phyloP scores from a whole-genome alignment of 2,113 vertebrate genomes.

The Cottus gobio region DNA sequence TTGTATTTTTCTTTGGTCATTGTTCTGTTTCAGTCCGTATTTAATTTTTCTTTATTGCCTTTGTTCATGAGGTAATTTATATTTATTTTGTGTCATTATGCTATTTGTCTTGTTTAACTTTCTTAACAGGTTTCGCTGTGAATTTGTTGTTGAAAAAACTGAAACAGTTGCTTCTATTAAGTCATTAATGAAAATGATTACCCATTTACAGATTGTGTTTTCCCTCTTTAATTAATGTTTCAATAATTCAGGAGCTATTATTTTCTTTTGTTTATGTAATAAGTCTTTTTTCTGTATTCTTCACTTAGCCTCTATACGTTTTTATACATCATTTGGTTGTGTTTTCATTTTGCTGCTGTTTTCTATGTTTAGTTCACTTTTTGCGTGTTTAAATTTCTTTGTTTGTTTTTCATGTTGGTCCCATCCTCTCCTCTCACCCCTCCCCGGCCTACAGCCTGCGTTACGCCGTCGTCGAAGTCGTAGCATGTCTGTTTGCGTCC shows the following conservation, averaged over 20 bases:
- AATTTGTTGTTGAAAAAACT: not conserved
- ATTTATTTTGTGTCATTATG: not conserved
- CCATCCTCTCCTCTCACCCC: slow-evolving; percentile 43
- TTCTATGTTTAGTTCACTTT: slow-evolving; percentile 18
- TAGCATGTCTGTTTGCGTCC: slow-evolving; percentile 98
- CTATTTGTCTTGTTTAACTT: not conserved
- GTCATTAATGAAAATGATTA: not conserved
- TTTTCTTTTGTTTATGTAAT: not conserved
- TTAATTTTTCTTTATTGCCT: slow-evolving; percentile 3
- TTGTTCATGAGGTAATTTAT: not conserved
- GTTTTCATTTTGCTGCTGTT: slow-evolving; percentile 5
- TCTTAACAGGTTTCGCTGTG: not conserved
- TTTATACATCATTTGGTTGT: not conserved
- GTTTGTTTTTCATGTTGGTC: slow-evolving; percentile 61
- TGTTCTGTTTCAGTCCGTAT: not conserved
- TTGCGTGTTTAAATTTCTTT: slow-evolving; percentile 45
- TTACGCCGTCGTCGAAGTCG: slow-evolving; percentile 87
- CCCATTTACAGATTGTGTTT: not conserved
- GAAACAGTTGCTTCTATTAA: not conserved
- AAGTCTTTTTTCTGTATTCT: not conserved
- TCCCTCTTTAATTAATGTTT: not conserved
- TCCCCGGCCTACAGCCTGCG: slow-evolving; percentile 71
- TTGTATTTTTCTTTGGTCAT: not conserved
- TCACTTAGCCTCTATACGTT: not conserved
- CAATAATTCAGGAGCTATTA: not conserved